Evolutionary conservation across 2,888 invertebrate genomes (phyloP).

Genomic region (Liposcelis brunnea): DNA sequence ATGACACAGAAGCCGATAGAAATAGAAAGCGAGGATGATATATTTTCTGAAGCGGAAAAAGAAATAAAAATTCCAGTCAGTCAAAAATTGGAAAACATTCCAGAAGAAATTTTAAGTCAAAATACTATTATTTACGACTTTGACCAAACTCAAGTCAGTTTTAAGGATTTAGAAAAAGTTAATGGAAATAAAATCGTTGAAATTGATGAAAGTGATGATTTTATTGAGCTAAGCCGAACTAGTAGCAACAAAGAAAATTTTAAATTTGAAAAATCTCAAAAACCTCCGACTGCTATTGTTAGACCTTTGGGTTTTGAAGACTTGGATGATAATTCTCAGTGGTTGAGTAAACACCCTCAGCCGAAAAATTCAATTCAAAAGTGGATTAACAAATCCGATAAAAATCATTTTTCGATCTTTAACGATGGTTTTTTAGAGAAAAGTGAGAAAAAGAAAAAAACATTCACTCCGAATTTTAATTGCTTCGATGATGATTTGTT

Average conservation of each 20-base stretch:
- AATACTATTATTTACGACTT: not conserved
- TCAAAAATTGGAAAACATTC: not conserved
- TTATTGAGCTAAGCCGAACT: not conserved
- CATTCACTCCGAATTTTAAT: not conserved
- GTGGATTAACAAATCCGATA: too few relatives aligned
- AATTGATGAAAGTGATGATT: not conserved
- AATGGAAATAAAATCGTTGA: too few relatives aligned
- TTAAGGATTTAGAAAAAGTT: not conserved
- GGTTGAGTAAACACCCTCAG: not conserved
- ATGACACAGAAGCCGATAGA: too few relatives aligned
- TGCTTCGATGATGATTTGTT: not conserved
- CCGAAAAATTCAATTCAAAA: not conserved
- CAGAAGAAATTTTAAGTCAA: not conserved
- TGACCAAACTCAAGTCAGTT: not conserved
- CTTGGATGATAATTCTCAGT: not conserved
- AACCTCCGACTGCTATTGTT: not conserved
- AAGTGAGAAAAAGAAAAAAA: not conserved
- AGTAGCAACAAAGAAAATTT: not conserved
- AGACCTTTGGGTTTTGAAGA: not conserved
- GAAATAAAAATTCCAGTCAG: not conserved
- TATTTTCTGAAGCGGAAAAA: slow-evolving; percentile 1
- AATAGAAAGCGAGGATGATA: not conserved
- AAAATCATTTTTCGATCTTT: too few relatives aligned
- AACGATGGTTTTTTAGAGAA: too few relatives aligned
- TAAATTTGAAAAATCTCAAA: not conserved